Evolutionary conservation across 2,797 vertebrate genomes (phyloP), one percentile per base, ranked within the genome.

Genomic region (Spinibarbus caldwelli): DNA sequence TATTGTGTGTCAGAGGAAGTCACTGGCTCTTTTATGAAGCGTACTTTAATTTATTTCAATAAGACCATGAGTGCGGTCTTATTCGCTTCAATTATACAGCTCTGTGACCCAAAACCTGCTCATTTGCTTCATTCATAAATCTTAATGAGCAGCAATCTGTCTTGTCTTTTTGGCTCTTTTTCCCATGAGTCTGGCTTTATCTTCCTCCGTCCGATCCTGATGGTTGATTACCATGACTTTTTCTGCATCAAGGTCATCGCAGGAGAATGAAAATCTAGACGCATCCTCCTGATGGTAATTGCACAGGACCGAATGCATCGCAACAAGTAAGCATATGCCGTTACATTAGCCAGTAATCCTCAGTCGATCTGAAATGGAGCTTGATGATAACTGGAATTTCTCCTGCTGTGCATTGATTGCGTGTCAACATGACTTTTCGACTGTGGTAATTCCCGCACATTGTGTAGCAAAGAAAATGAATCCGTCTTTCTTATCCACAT

Each of bases 101-200:
- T 86, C 67, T 64, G 34, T 88, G 86, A 87, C 88, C 85, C 86
- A 66, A 85, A 88, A 83, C 88, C 86, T 78, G 82, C 86, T 77
- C 85, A 85, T 85, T 87, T 87, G 64, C 49, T 86, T 45, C 80
- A 80, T 82, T 85, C 80, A 84, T 86, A 78, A 86, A 85, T 85
- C 72, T 86, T 87, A 87, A 89, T 85, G 62, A 78, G 59, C 49
- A 34, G 59, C 81, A 52, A 19, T 82, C 59, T 86, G 71, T 85
- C 73, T 82, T 80, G 84, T 26, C 54, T 73, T 70, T 79, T 83
- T 49, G 31, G 47, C 21, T 68, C 41, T 64, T 81, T 85, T 45
- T 15, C 79, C 62, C 29, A 14, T 6, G 66, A 52, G n/a, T 34
- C 14, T 19, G 21, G 6, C 26, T 76, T 80, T 54, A 49, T 75